These are phyloP conservation scores for Gambelia wislizenii DNA, from an alignment of 2,797 vertebrate species.

Conservation along the genomic window DNA sequence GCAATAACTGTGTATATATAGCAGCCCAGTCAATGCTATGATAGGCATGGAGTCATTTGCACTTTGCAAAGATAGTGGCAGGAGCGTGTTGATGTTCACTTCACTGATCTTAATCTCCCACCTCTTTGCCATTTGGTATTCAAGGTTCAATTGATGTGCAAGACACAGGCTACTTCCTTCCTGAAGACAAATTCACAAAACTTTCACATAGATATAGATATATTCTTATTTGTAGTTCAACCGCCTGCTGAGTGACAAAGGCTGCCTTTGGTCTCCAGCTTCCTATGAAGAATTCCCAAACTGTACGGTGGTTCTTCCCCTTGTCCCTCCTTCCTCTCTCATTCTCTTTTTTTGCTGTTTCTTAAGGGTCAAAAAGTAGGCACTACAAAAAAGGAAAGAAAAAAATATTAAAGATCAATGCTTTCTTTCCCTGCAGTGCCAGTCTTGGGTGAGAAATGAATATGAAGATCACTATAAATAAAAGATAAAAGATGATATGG, in stretches of 20 bases:
- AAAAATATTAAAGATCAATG: constrained; percentile 57
- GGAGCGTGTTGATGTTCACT: neutral
- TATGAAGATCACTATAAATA: constrained; percentile 73
- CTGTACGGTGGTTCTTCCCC: neutral
- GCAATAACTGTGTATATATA: constrained; percentile 14
- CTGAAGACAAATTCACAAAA: constrained; percentile 43
- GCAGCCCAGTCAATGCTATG: constrained; percentile 33
- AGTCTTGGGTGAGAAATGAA: constrained; percentile 71
- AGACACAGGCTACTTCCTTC: neutral
- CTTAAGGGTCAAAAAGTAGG: constrained; percentile 58
- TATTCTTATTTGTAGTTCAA: constrained; percentile 55
- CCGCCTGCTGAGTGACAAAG: constrained; percentile 35
- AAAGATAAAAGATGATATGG: constrained; percentile 69
- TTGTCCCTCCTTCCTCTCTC: neutral
- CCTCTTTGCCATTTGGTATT: constrained; percentile 34
- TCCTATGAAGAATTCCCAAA: constrained; percentile 51
- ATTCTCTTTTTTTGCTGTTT: constrained; percentile 44
- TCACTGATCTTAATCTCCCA: constrained; percentile 13
- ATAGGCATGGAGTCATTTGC: constrained; percentile 37
- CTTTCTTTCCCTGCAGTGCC: constrained; percentile 50
- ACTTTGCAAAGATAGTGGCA: constrained; percentile 8
- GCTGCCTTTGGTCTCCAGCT: constrained; percentile 30
- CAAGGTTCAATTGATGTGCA: constrained; percentile 36
- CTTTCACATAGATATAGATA: neutral
- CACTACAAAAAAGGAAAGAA: constrained; percentile 51